Base-by-base conservation (phyloP, 2,797 vertebrate genomes). In the Ctenopoma kingsleyae region DNA sequence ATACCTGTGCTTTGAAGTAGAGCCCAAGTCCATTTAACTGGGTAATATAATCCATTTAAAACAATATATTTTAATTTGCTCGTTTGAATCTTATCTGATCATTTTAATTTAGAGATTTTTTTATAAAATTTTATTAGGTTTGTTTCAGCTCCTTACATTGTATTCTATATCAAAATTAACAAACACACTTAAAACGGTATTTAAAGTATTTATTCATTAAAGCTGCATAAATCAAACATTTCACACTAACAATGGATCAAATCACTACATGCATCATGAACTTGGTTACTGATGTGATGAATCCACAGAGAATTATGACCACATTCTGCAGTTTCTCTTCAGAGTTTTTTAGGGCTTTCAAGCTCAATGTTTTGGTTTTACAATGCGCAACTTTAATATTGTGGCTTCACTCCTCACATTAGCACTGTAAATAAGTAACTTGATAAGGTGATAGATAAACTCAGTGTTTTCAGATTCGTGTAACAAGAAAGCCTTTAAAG, bases 51-150 rank as follows among this genome's bases (percentile, higher is more conserved):
- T 12, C 10, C 15, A n/a, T 59, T 69, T 66, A 32, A 56, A 53
- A 50, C 5, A 8, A 19, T 20, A 22, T 47, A 55, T 52, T 59
- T 62, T 58, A 40, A 72, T 67, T 47, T 11, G 8, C 57, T 44
- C 12, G 17, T 30, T 27, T 64, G 44, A 49, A 63, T 50, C 11
- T 47, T 46, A 62, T 60, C 70, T 30, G 8, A 40, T 30, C 1
- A 25, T 54, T 63, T 66, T 22, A 19, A n/a, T 73, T 43, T 8
- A 27, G 12, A 6, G 16, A 52, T 41, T 40, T 52, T 52, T 5
- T 41, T 46, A 36, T 35, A 10, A 41, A 43, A n/a, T 17, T 1
- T 23, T 35, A 55, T 7, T 47, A 30, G n/a, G 17, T 53, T 50
- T n/a, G 23, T 23, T 56, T 57, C 15, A 41, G 8, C 12, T 41